phyloP scores from a whole-genome alignment of 2,113 vertebrate genomes.

The Guaruba guarouba region DNA sequence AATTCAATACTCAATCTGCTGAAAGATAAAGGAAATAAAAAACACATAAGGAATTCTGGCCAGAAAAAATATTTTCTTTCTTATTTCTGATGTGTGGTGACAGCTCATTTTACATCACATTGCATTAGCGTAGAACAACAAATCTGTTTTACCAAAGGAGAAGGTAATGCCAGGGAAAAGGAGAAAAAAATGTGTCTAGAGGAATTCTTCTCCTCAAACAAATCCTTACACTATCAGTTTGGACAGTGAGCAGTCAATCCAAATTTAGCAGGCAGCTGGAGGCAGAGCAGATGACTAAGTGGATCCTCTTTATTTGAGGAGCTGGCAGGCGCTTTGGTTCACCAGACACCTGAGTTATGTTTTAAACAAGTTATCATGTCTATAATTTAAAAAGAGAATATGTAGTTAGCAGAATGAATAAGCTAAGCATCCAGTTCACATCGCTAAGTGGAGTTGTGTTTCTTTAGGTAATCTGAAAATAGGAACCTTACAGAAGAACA shows the following conservation, averaged over 20 bases:
- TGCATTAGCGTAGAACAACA: conserved; percentile 29
- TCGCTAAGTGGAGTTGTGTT: background rate
- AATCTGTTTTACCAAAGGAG: conserved; percentile 10
- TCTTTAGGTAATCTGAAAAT: background rate
- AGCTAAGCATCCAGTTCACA: background rate
- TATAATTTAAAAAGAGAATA: conserved; percentile 64
- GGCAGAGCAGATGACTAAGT: conserved; percentile 67
- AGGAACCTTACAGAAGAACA: background rate
- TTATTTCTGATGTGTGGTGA: conserved; percentile 65
- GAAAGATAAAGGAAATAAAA: conserved; percentile 65
- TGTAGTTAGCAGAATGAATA: conserved; percentile 31
- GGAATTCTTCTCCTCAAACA: conserved; percentile 54
- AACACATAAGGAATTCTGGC: conserved; percentile 58
- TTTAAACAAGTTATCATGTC: conserved; percentile 70
- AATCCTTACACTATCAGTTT: conserved; percentile 47
- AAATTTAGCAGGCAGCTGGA: conserved; percentile 72
- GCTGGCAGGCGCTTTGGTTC: conserved; percentile 67
- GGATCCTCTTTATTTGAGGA: conserved; percentile 66
- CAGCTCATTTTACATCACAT: conserved; percentile 56
- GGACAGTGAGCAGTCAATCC: conserved; percentile 70
- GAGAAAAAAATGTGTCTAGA: background rate
- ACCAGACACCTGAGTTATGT: conserved; percentile 72
- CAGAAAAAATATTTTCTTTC: conserved; percentile 65
- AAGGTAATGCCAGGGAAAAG: background rate
- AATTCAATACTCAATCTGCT: no score